Conservation (phyloP, 2,113 vertebrate species). For the Pica pica region DNA sequence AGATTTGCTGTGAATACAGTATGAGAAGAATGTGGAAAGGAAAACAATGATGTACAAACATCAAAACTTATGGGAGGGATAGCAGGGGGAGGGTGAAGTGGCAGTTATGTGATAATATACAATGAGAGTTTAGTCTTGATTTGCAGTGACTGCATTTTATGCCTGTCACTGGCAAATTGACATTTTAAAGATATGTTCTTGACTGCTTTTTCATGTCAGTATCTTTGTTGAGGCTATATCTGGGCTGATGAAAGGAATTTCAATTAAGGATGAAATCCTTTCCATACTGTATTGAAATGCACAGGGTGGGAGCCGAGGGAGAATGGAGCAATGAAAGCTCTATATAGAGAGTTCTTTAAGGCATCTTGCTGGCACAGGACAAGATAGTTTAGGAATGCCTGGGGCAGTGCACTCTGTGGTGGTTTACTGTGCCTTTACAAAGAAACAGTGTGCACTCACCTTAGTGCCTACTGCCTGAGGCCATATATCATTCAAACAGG, state of each 20-base stretch:
- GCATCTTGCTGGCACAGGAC: constrained; percentile 64
- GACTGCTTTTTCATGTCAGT: constrained; percentile 59
- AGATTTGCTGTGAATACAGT: constrained; percentile 19
- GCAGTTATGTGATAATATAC: constrained; percentile 17
- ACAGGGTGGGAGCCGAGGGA: neutral
- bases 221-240: constrained; percentile 62
- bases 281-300: constrained; percentile 32
- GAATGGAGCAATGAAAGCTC: constrained; percentile 25
- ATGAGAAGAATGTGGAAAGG: constrained; percentile 24
- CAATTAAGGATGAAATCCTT: constrained; percentile 56
- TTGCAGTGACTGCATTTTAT: constrained; percentile 49
- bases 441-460: constrained; percentile 11
- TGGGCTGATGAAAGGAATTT: constrained; percentile 65
- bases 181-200: constrained; percentile 59
- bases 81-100: neutral
- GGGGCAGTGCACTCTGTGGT: constrained; percentile 11
- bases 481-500: neutral
- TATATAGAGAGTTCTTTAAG: constrained; percentile 6
- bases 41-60: constrained; percentile 49
- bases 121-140: neutral
- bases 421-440: constrained; percentile 33
- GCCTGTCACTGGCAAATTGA: constrained; percentile 56
- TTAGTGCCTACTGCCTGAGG: constrained; percentile 15
- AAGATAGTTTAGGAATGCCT: constrained; percentile 55
- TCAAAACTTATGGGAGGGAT: neutral